phyloP scores from a whole-genome alignment of 2,113 vertebrate genomes.

The Callospermophilus lateralis region DNA sequence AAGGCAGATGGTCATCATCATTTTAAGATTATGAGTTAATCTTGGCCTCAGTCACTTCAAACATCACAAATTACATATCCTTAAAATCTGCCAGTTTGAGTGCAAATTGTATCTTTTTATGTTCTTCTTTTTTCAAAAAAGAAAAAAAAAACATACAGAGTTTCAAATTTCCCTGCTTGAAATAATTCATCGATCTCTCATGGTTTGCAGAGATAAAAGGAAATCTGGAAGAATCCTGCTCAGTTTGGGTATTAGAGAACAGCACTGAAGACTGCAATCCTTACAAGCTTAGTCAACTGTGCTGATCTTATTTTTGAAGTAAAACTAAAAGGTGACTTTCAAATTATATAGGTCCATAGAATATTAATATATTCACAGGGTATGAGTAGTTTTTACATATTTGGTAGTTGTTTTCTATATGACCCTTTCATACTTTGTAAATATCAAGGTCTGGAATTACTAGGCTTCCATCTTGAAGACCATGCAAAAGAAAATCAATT shows the following conservation, averaged over 20 bases:
- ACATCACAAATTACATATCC: not conserved
- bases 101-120: not conserved
- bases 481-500: not conserved
- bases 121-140: not conserved
- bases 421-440: not conserved
- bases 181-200: not conserved
- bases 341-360: not conserved
- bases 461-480: not conserved
- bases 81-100: not conserved
- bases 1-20: constrained; percentile 54
- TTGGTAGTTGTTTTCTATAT: not conserved
- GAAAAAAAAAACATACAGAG: not conserved
- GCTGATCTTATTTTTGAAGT: constrained; percentile 39
- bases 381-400: not conserved
- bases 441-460: not conserved
- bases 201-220: not conserved
- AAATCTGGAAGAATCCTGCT: not conserved
- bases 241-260: not conserved
- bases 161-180: constrained; percentile 3
- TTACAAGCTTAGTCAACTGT: not conserved
- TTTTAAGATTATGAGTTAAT: constrained; percentile 62
- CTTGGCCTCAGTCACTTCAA: constrained; percentile 1
- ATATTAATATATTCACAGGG: not conserved
- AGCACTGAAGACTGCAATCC: not conserved
- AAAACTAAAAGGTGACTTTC: not conserved